Evolutionary conservation across 2,797 vertebrate genomes (phyloP).

Genomic region (Urosaurus nigricauda): DNA sequence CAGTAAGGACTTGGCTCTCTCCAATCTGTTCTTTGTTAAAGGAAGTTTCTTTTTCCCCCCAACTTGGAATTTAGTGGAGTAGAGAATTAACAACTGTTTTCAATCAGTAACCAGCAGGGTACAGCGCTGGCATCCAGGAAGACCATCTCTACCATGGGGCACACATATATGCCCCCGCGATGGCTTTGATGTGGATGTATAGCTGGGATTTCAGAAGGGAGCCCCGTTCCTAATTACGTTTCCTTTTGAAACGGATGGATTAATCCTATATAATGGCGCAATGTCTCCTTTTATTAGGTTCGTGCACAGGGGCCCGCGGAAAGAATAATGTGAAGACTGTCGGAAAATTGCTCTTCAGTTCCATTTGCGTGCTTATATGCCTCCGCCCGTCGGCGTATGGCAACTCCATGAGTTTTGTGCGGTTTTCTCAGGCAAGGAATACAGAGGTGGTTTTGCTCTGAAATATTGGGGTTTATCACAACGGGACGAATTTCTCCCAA

Average conservation of each 20-base stretch:
- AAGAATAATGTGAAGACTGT: constrained; percentile 13
- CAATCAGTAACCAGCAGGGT: constrained; percentile 92
- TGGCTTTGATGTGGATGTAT: constrained; percentile 82
- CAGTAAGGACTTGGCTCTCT: constrained; percentile 92
- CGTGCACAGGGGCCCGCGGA: constrained; percentile 19
- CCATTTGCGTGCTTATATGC: constrained; percentile 9
- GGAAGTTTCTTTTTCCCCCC: constrained; percentile 78
- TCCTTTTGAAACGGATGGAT: constrained; percentile 60
- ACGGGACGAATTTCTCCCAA: too few species aligned
- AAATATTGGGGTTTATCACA: too few species aligned
- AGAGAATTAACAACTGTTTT: constrained; percentile 98
- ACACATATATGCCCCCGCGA: constrained; percentile 85
- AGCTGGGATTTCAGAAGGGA: constrained; percentile 71
- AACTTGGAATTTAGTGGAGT: constrained; percentile 93
- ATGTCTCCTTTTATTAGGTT: constrained; percentile 51
- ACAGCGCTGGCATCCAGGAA: constrained; percentile 82
- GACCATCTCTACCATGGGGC: constrained; percentile 83
- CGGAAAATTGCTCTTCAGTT: constrained; percentile 12
- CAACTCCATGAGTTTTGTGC: too few species aligned
- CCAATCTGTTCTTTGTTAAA: constrained; percentile 96
- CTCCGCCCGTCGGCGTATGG: too few species aligned
- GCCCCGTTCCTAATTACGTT: constrained; percentile 71
- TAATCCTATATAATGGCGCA: constrained; percentile 65
- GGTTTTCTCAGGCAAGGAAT: too few species aligned
- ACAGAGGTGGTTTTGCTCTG: too few species aligned